Evolutionary conservation across 23 tunicate species (phyloP).

Genomic region (Styela clava): DNA sequence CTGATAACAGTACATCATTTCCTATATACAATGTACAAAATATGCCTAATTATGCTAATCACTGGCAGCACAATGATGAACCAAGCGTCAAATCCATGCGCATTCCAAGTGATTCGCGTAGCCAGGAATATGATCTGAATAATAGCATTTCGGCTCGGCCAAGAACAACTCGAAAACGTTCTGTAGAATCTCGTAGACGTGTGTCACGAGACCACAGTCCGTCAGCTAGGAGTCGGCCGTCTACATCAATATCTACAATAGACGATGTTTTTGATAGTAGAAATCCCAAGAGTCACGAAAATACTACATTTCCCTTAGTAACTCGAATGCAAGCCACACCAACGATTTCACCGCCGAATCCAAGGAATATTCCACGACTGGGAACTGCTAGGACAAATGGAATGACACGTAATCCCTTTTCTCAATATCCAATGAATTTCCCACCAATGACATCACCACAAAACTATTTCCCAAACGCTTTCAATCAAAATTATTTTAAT

Average conservation of each 20-base stretch:
- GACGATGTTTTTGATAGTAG: conserved; percentile 40
- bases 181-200: not conserved
- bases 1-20: not conserved
- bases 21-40: not conserved
- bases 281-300: conserved; percentile 23
- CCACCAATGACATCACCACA: not conserved
- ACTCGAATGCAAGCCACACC: not conserved
- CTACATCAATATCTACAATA: conserved; percentile 33
- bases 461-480: not conserved
- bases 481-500: not conserved
- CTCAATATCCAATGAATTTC: not conserved
- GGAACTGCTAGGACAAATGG: not conserved
- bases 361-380: not conserved
- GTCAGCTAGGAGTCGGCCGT: conserved; percentile 5
- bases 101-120: not conserved
- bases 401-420: not conserved
- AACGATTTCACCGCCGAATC: not conserved
- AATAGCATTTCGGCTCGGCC: not conserved
- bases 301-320: not conserved
- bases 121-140: not conserved
- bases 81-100: not conserved
- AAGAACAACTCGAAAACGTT: not conserved
- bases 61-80: not conserved
- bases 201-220: not conserved
- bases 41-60: not conserved